Percentiles rank a stretch among this genome's conserved stretches.
phyloP scores from a whole-genome alignment of 2,113 vertebrate species.

The Petromus typicus region DNA sequence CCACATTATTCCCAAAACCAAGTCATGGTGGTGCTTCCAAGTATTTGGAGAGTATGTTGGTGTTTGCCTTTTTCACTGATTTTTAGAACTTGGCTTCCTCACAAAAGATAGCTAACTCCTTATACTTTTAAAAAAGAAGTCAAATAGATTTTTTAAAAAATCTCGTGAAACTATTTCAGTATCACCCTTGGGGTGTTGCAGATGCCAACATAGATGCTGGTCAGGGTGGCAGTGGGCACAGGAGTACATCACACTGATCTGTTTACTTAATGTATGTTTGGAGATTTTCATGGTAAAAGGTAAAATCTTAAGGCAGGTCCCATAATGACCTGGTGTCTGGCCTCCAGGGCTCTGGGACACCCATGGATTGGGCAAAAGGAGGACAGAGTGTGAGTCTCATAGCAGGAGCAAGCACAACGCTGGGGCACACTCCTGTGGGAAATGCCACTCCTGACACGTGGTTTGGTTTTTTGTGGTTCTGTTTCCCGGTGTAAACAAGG shows the following conservation, averaged over 20 bases:
- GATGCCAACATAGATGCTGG: too few species aligned
- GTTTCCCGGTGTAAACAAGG: not conserved
- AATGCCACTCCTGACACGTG: not conserved
- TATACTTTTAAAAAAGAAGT: not conserved
- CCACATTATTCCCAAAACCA: too few species aligned
- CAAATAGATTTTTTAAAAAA: not conserved
- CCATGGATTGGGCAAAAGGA: fast-evolving
- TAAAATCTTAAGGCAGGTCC: not conserved
- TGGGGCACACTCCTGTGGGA: not conserved
- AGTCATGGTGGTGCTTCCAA: not conserved
- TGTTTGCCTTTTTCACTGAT: not conserved
- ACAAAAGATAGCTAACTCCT: not conserved
- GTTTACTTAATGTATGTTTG: not conserved
- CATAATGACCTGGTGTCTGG: not conserved
- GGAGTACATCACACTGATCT: fast-evolving
- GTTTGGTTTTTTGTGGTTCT: not conserved
- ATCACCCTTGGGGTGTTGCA: not conserved
- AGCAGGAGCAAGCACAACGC: too few species aligned
- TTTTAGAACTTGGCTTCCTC: not conserved
- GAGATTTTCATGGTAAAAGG: not conserved
- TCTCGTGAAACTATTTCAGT: not conserved
- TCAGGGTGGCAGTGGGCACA: fast-evolving
- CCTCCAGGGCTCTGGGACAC: not conserved
- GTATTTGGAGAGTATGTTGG: fast-evolving
- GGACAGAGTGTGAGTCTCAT: fast-evolving